Percentiles rank a stretch among this genome's conserved stretches.
These are phyloP conservation scores for Liasis olivaceus DNA, from an alignment of 2,797 vertebrate genomes.

Conservation along the genomic window DNA sequence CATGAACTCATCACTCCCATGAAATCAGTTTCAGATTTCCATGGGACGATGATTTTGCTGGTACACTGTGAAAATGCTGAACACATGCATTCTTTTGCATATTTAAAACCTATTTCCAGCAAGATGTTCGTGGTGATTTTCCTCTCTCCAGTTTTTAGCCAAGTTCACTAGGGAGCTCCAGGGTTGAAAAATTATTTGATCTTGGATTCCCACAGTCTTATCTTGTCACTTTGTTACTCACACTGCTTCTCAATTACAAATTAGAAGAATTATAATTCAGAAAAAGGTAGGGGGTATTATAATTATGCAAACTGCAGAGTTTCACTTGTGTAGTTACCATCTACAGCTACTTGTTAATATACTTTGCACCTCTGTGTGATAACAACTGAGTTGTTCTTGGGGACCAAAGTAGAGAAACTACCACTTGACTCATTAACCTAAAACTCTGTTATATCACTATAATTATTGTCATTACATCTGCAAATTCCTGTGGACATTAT, in stretches of 20 bases:
- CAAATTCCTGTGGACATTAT: not conserved
- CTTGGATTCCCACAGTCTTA: not conserved
- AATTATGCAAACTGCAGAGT: not conserved
- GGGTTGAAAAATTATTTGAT: not conserved
- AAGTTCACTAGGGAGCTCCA: not conserved
- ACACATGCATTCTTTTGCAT: not conserved
- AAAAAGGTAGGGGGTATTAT: not conserved
- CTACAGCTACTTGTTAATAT: not conserved
- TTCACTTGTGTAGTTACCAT: not conserved
- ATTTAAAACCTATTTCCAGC: not conserved
- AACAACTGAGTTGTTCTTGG: not conserved
- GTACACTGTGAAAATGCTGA: not conserved
- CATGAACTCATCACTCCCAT: not conserved
- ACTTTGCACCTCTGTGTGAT: not conserved
- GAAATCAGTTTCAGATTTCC: not conserved
- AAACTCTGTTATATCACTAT: not conserved
- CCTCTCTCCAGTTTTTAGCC: not conserved
- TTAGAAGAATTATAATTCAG: not conserved
- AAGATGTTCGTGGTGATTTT: not conserved
- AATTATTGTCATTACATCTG: not conserved
- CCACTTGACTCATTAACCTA: not conserved
- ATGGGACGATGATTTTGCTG: not conserved
- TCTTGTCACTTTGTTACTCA: not conserved
- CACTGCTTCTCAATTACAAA: not conserved
- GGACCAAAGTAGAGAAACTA: not conserved